Percentiles rank a stretch among this genome's conserved stretches.
phyloP scores from a whole-genome alignment of 2,113 vertebrate species.

The Physeter macrocephalus region DNA sequence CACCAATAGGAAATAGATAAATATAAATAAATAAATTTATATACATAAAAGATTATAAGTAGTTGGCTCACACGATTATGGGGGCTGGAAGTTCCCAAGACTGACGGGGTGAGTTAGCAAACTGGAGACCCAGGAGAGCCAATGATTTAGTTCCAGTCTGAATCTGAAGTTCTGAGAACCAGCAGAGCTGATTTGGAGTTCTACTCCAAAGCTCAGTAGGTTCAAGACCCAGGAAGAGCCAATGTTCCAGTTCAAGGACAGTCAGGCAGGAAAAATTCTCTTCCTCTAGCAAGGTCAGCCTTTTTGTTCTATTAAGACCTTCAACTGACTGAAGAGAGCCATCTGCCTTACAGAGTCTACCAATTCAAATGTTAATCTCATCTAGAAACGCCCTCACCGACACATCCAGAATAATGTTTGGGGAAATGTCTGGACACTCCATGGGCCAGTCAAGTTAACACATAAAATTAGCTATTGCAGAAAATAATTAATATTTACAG shows the following conservation, averaged over 20 bases:
- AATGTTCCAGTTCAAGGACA: not conserved
- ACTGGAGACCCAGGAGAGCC: not conserved
- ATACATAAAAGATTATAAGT: not conserved
- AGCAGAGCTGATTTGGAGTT: not conserved
- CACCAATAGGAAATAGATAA: not conserved
- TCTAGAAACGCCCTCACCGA: not conserved
- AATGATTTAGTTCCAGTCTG: not conserved
- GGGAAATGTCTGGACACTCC: not conserved
- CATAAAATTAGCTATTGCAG: not conserved
- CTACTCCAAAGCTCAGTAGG: not conserved
- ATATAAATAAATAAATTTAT: not conserved
- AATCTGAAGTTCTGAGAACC: not conserved
- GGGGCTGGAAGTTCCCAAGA: not conserved
- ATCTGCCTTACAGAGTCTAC: not conserved
- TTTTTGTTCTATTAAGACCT: not conserved
- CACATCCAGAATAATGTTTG: not conserved
- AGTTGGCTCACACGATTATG: not conserved
- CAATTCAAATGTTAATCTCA: not conserved
- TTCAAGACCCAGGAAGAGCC: not conserved
- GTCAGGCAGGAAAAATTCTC: not conserved
- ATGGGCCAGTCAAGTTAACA: not conserved
- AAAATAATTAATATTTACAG: constrained; percentile 2
- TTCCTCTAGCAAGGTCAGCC: not conserved
- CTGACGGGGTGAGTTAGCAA: not conserved
- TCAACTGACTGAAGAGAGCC: not conserved